Evolutionary conservation across 2,797 vertebrate genomes (phyloP).

Genomic region (Dallia pectoralis): DNA sequence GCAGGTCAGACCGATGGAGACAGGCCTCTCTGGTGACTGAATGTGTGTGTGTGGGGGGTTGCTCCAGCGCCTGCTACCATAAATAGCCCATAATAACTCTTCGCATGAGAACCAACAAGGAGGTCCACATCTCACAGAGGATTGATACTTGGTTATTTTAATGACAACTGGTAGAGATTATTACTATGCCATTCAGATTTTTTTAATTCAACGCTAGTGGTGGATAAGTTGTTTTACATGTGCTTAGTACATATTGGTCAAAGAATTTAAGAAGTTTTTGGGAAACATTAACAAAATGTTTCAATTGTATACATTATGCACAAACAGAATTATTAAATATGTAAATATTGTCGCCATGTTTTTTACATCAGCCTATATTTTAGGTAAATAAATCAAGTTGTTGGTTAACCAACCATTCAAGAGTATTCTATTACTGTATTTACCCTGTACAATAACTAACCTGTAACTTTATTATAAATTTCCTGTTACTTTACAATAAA

Average conservation of each 20-base stretch:
- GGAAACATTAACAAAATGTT: no score
- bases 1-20: conserved; percentile 16
- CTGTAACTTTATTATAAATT: neutral
- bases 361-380: neutral
- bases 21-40: conserved; percentile 17
- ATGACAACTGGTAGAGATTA: no score
- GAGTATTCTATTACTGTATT: neutral
- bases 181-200: neutral
- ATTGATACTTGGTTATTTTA: no score
- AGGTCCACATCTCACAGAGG: neutral
- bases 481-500: neutral
- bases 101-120: neutral
- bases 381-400: neutral
- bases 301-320: no score
- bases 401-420: neutral
- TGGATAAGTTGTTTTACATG: no score
- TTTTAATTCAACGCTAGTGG: no score
- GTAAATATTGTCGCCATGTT: neutral
- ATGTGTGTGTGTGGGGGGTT: no score
- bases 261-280: no score
- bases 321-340: no score
- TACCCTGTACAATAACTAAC: neutral
- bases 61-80: conserved; percentile 17
- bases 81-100: conserved; percentile 24
- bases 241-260: no score